Evolutionary conservation across 2,888 invertebrate genomes (phyloP), one percentile per base, ranked within the genome.

Genomic region (Drosophila paramelanica): DNA sequence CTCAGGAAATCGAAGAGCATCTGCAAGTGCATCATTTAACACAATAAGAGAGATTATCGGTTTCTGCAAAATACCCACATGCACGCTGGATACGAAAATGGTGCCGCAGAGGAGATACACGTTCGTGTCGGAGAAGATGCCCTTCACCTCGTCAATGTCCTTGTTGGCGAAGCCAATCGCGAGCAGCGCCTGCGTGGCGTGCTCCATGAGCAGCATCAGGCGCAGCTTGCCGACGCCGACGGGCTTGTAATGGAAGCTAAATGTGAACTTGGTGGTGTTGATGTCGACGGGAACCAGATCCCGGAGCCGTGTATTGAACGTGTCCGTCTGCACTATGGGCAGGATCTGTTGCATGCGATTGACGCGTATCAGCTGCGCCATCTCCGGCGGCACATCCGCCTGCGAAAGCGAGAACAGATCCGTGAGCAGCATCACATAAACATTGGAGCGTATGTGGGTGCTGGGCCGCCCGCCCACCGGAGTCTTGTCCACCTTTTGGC

Each of bases 111-210:
- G 93, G 65, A 99, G 94, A 91, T 97, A 98, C 43, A 99, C 94
- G 92, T 98, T 99, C 0, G 98, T 99, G 89, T 99, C 99, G 0
- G 97, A 96, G 93, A 99, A 98, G 81, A 99, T 96, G 53, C 97
- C 97, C 92, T 99, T 99, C 0, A 98, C 96, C 93, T 99, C 99
- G 93, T 99, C 99, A 38, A 98, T 94, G 93, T 99, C 99, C 91
- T 98, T 98, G 67, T 96, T 96, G 39, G 96, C 96, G 89, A 99
- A 99, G 1, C 91, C 92, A 20, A 92, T 80, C n/a, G 93, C 90
- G 51, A 94, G 93, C 81, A 98, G 94, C 53, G 95, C 95, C 17
- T 94, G 93, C 79, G 97, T 94, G 0, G 97, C 96, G 20, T 95
- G 93, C 77, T 96, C 95, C 73, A 97, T 95, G 89, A 97, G 97